These are phyloP conservation scores for Phoeniculus purpureus DNA, from an alignment of 2,797 vertebrate species.

Conservation along the genomic window DNA sequence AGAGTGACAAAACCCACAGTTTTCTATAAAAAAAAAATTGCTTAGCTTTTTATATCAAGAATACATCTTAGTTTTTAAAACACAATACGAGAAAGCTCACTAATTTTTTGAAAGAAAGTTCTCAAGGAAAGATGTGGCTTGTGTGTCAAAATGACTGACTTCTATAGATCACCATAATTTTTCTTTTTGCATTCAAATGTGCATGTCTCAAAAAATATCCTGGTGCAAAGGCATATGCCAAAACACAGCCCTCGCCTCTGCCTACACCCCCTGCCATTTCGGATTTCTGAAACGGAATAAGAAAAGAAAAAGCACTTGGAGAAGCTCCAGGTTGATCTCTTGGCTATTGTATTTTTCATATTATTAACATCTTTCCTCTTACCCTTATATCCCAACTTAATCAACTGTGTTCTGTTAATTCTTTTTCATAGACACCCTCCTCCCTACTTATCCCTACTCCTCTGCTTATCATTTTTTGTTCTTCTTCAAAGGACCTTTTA, in stretches of 20 bases:
- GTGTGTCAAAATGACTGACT: conserved; percentile 27
- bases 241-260: background rate
- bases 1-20: background rate
- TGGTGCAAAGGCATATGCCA: background rate
- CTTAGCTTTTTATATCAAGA: background rate
- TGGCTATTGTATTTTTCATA: background rate
- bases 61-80: background rate
- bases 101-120: conserved; percentile 10
- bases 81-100: background rate
- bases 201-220: background rate
- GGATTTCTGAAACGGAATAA: background rate
- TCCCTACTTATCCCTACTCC: background rate
- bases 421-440: background rate
- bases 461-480: background rate
- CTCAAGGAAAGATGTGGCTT: background rate
- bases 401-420: background rate
- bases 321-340: background rate
- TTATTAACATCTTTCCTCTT: background rate
- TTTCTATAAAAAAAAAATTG: background rate
- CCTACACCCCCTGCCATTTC: conserved; percentile 21
- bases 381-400: background rate
- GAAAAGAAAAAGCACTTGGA: background rate
- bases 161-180: background rate
- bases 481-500: background rate
- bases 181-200: conserved; percentile 27